Evolutionary conservation across 2,888 invertebrate genomes (phyloP).

Genomic region (Watsonalla binaria): DNA sequence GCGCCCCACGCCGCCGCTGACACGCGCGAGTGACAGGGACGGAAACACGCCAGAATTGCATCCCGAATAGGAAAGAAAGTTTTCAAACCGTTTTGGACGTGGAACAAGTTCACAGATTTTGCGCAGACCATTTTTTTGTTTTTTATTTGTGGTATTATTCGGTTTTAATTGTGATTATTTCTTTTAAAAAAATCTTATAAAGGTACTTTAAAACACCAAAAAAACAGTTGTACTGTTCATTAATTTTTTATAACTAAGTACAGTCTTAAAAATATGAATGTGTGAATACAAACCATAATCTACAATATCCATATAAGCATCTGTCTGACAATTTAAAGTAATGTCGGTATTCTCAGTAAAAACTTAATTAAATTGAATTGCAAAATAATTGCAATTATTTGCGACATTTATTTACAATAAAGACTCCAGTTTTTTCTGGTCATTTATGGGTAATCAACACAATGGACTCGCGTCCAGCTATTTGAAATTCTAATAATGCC

Average conservation of each 20-base stretch:
- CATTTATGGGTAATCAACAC: slow-evolving; percentile 19
- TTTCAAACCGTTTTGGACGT: slow-evolving; percentile 64
- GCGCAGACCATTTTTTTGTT: slow-evolving; percentile 52
- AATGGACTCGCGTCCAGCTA: slow-evolving; percentile 20
- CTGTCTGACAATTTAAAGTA: no score
- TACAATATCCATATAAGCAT: no score
- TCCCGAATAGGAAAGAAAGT: slow-evolving; percentile 72
- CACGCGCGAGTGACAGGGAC: slow-evolving; percentile 45
- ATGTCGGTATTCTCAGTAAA: no score
- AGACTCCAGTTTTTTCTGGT: slow-evolving; percentile 16
- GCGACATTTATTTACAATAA: neutral
- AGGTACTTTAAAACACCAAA: no score
- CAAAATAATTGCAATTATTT: neutral
- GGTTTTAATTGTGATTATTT: neutral
- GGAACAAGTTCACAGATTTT: slow-evolving; percentile 76
- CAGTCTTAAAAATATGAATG: no score
- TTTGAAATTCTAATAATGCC: slow-evolving; percentile 44
- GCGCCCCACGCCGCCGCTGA: slow-evolving; percentile 29
- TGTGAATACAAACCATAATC: no score
- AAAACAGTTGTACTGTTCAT: no score
- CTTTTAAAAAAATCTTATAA: no score
- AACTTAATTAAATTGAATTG: neutral
- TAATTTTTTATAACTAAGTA: no score
- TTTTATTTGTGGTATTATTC: neutral
- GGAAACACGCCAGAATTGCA: slow-evolving; percentile 41